phyloP scores from a whole-genome alignment of 2,113 vertebrate genomes.

The Myotis davidii region DNA sequence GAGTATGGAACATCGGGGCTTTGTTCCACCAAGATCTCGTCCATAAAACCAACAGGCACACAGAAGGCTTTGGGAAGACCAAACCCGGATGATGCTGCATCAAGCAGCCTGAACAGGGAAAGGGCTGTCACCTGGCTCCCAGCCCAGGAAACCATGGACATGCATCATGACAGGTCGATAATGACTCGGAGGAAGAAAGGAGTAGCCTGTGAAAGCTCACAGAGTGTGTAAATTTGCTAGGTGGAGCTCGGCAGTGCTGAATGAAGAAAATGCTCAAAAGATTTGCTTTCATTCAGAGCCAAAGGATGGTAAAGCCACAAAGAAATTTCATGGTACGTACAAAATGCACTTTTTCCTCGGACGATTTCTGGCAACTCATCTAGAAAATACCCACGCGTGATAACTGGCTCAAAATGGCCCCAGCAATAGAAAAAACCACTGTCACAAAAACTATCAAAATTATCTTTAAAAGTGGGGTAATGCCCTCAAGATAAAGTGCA shows the following conservation, averaged over 20 bases:
- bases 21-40: not conserved
- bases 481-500: not conserved
- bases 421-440: not conserved
- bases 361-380: not conserved
- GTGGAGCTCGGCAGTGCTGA: not conserved
- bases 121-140: conserved; percentile 31
- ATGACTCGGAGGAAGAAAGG: conserved; percentile 14
- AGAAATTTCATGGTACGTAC: not conserved
- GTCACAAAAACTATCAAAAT: conserved; percentile 18
- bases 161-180: not conserved
- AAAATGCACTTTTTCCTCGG: not conserved
- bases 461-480: not conserved
- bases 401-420: not conserved
- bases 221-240: not conserved
- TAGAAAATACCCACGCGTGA: not conserved
- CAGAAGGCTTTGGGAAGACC: not conserved
- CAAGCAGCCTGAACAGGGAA: not conserved
- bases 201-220: not conserved
- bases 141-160: conserved; percentile 27
- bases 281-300: not conserved
- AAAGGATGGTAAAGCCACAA: not conserved
- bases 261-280: not conserved
- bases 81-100: not conserved
- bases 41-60: not conserved
- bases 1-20: not conserved